Percentiles rank a stretch among this genome's conserved stretches.
These are phyloP conservation scores for Tarsius wallacei DNA, from an alignment of 2,797 vertebrate species.

Conservation along the genomic window DNA sequence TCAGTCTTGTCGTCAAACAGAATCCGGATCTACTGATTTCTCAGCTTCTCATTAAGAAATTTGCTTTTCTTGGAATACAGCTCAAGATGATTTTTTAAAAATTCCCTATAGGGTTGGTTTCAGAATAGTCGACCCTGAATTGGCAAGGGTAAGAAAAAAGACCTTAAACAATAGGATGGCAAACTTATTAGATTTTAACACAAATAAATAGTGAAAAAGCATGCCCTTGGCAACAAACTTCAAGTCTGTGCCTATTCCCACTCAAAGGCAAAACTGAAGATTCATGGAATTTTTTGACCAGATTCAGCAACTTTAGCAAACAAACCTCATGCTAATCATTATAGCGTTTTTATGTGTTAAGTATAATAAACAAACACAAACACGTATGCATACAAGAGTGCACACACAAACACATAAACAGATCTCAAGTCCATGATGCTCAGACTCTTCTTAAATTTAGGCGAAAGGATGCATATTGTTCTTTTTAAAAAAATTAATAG, in stretches of 20 bases:
- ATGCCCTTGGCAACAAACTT: conserved; percentile 28
- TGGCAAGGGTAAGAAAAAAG: background rate
- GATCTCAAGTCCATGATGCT: background rate
- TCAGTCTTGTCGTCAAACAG: background rate
- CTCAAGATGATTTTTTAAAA: conserved; percentile 42
- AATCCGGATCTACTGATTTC: background rate
- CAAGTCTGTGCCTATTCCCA: conserved; percentile 54
- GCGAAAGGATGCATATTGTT: background rate
- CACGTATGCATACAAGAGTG: accelerated
- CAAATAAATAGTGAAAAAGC: conserved; percentile 52
- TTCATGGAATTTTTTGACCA: conserved; percentile 53
- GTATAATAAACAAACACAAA: background rate
- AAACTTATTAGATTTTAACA: conserved; percentile 60
- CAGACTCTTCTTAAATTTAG: conserved; percentile 26
- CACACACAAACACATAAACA: background rate
- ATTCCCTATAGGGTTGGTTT: conserved; percentile 44
- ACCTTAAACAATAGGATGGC: conserved; percentile 31
- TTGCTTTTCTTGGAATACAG: conserved; percentile 63
- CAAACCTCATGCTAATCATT: background rate
- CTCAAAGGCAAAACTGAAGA: conserved; percentile 77
- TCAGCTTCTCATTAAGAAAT: conserved; percentile 42
- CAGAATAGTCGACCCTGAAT: conserved; percentile 63
- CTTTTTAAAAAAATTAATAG: background rate
- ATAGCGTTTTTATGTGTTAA: no score
- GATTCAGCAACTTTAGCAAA: conserved; percentile 70